phyloP scores from a whole-genome alignment of 2,888 invertebrate species.

The Coelogynopora nodosa region DNA sequence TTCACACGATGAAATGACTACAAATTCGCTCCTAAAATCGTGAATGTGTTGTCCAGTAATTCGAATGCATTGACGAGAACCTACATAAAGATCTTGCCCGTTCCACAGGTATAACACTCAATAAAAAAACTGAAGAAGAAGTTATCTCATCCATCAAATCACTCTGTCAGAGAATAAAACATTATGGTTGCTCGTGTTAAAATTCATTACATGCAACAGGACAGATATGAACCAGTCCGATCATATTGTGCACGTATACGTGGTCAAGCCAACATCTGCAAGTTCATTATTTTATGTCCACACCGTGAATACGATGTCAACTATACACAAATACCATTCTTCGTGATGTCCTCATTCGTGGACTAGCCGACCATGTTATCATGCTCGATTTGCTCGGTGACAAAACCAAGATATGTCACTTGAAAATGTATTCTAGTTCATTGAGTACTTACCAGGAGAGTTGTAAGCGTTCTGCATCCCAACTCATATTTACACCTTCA shows the following conservation, averaged over 20 bases:
- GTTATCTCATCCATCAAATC: slow-evolving; percentile 46
- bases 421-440: slow-evolving; percentile 45
- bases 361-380: slow-evolving; percentile 47
- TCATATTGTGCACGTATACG: slow-evolving; percentile 47
- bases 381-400: slow-evolving; percentile 48
- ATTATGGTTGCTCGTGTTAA: slow-evolving; percentile 48
- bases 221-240: slow-evolving; percentile 48
- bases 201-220: slow-evolving; percentile 49
- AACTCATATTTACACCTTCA: background rate
- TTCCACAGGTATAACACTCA: background rate
- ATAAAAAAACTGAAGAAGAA: slow-evolving; percentile 43
- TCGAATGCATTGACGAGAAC: background rate
- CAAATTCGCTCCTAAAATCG: background rate
- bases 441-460: background rate
- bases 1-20: background rate
- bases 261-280: slow-evolving; percentile 50
- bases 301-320: slow-evolving; percentile 47
- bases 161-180: slow-evolving; percentile 49
- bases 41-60: background rate
- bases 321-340: slow-evolving; percentile 46
- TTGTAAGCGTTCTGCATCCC: slow-evolving; percentile 7
- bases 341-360: slow-evolving; percentile 41
- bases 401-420: slow-evolving; percentile 49
- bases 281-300: slow-evolving; percentile 13
- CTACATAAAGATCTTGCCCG: slow-evolving; percentile 52